These are phyloP conservation scores for Drosophila pseudotalamancana DNA, from an alignment of 2,888 invertebrate species.

Conservation along the genomic window DNA sequence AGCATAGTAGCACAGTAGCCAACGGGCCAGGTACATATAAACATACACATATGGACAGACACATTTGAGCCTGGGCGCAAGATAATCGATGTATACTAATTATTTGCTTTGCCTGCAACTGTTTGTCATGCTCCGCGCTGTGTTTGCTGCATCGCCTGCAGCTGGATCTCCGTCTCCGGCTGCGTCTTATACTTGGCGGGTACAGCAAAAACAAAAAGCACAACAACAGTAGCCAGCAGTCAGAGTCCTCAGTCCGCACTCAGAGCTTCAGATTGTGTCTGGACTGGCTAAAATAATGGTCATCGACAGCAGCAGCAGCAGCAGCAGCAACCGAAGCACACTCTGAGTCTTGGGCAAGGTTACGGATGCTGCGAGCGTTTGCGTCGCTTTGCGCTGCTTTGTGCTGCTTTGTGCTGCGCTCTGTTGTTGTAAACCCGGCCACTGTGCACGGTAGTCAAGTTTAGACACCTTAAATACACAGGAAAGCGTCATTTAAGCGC, in stretches of 20 bases:
- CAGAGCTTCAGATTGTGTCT: slow-evolving; percentile 13
- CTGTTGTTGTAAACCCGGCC: slow-evolving; percentile 6
- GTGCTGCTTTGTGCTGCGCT: neutral
- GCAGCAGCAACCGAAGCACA: slow-evolving; percentile 18
- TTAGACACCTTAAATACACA: slow-evolving; percentile 80
- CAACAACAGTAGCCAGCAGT: slow-evolving; percentile 43
- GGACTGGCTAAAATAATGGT: slow-evolving; percentile 67
- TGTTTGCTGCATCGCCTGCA: slow-evolving; percentile 5
- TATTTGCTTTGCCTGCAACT: slow-evolving; percentile 79
- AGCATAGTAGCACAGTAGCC: slow-evolving; percentile 65
- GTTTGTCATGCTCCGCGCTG: slow-evolving; percentile 71
- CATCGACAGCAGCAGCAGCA: slow-evolving; percentile 62
- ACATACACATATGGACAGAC: slow-evolving; percentile 27
- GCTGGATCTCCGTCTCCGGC: slow-evolving; percentile 1
- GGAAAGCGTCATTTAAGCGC: slow-evolving; percentile 78
- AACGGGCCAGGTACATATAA: slow-evolving; percentile 46
- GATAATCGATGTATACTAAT: slow-evolving; percentile 79
- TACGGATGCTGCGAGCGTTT: slow-evolving; percentile 54
- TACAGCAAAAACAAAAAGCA: slow-evolving; percentile 79
- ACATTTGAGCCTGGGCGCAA: slow-evolving; percentile 61
- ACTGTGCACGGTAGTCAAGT: slow-evolving; percentile 73
- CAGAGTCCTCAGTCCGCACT: slow-evolving; percentile 10
- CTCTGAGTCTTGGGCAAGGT: slow-evolving; percentile 70
- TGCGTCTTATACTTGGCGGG: slow-evolving; percentile 30
- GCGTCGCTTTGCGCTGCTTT: slow-evolving; percentile 9